These are phyloP conservation scores for Acipenser transmontanus DNA, from an alignment of 2,797 vertebrate species.

Conservation along the genomic window DNA sequence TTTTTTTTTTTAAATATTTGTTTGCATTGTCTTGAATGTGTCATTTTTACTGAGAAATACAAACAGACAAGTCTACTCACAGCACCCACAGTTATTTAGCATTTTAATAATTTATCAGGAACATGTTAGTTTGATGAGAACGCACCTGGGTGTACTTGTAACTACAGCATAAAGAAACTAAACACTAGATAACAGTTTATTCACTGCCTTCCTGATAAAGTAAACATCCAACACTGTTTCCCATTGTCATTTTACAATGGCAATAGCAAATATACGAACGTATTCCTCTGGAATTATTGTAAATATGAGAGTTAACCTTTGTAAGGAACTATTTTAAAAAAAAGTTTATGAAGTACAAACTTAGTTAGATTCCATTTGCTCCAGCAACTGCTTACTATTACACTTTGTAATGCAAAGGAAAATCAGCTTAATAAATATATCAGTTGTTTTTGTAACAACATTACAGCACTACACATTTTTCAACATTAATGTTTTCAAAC, in stretches of 20 bases:
- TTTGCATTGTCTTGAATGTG: conserved; percentile 3
- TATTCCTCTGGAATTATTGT: conserved; percentile 80
- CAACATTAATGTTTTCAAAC: conserved; percentile 36
- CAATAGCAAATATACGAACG: conserved; percentile 69
- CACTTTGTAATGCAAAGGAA: conserved; percentile 45
- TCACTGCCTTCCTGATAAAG: conserved; percentile 64
- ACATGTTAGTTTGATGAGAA: no score
- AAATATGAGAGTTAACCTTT: conserved; percentile 75
- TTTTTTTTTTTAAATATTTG: background rate
- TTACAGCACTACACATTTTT: conserved; percentile 48
- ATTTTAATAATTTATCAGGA: no score
- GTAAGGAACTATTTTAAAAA: conserved; percentile 80
- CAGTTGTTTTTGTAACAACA: conserved; percentile 42
- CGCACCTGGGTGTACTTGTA: no score
- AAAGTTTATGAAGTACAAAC: conserved; percentile 24
- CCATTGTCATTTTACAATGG: conserved; percentile 71
- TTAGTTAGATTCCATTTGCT: background rate
- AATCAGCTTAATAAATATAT: conserved; percentile 47
- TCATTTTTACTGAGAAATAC: background rate
- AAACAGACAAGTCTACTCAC: no score
- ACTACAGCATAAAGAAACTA: no score
- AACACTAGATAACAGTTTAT: background rate
- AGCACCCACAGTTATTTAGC: no score
- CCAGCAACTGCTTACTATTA: conserved; percentile 59
- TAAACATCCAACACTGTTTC: conserved; percentile 62